phyloP scores from a whole-genome alignment of 2,797 vertebrate genomes.

The Rachycentron canadum region DNA sequence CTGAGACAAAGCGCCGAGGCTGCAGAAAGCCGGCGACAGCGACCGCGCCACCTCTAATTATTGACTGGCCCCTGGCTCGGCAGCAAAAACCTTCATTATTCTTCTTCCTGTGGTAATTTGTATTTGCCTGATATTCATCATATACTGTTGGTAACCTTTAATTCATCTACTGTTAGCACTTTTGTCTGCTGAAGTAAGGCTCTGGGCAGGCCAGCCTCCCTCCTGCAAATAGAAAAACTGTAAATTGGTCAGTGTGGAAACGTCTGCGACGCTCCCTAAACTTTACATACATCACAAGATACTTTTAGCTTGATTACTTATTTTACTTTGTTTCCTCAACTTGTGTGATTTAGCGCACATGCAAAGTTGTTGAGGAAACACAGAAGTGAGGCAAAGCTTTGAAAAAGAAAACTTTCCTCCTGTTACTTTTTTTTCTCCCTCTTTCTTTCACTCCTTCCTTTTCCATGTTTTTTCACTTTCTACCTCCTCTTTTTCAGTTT shows the following conservation, averaged over 20 bases:
- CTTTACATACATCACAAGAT: constrained; percentile 44
- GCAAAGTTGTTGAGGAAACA: background rate
- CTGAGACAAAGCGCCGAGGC: constrained; percentile 64
- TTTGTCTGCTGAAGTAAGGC: constrained; percentile 88
- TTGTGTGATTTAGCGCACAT: background rate
- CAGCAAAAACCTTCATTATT: constrained; percentile 80
- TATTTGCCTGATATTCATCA: constrained; percentile 88
- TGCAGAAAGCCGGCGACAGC: constrained; percentile 70
- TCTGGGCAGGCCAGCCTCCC: constrained; percentile 26
- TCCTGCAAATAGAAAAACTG: constrained; percentile 28
- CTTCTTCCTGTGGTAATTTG: constrained; percentile 87
- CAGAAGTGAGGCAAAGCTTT: background rate
- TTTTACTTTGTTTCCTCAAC: background rate
- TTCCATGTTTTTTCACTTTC: background rate
- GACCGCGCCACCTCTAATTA: constrained; percentile 84
- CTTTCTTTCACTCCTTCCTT: background rate
- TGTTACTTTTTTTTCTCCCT: background rate
- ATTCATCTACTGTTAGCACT: constrained; percentile 93
- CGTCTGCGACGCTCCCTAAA: constrained; percentile 17
- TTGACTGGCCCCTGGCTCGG: constrained; percentile 81
- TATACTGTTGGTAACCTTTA: constrained; percentile 91
- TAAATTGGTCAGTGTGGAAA: constrained; percentile 74
- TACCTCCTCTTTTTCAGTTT: no score
- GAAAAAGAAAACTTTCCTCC: background rate
- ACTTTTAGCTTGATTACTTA: constrained; percentile 6